phyloP scores from a whole-genome alignment of 1,140 invertebrate species.

The Aricia agestis region DNA sequence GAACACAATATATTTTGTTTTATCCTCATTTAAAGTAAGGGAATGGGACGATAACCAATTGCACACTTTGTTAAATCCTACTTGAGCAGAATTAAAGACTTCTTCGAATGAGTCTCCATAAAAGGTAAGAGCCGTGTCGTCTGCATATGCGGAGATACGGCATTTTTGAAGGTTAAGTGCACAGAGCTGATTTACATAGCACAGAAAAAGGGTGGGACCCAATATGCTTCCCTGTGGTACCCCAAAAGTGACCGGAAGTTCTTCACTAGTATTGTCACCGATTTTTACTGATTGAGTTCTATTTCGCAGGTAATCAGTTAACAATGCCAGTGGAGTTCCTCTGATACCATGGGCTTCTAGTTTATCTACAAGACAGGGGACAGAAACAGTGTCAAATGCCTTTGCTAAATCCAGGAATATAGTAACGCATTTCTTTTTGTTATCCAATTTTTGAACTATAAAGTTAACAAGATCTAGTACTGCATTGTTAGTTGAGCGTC shows the following conservation, averaged over 20 bases:
- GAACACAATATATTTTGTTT: too few species aligned
- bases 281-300: not conserved
- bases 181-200: not conserved
- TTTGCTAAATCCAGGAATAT: not conserved
- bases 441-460: not conserved
- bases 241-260: not conserved
- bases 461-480: not conserved
- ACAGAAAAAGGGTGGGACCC: not conserved
- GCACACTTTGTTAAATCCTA: too few species aligned
- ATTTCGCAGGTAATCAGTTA: not conserved
- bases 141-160: too few species aligned
- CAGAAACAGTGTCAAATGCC: not conserved
- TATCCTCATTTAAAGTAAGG: too few species aligned
- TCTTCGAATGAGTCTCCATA: too few species aligned
- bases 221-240: not conserved
- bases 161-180: not conserved
- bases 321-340: not conserved
- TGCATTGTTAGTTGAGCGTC: not conserved
- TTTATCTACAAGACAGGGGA: not conserved
- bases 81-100: too few species aligned
- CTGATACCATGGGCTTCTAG: not conserved
- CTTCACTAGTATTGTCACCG: not conserved
- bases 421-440: not conserved
- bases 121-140: too few species aligned
- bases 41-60: too few species aligned